phyloP scores from a whole-genome alignment of 2,113 vertebrate genomes.

The Climacteris rufus region DNA sequence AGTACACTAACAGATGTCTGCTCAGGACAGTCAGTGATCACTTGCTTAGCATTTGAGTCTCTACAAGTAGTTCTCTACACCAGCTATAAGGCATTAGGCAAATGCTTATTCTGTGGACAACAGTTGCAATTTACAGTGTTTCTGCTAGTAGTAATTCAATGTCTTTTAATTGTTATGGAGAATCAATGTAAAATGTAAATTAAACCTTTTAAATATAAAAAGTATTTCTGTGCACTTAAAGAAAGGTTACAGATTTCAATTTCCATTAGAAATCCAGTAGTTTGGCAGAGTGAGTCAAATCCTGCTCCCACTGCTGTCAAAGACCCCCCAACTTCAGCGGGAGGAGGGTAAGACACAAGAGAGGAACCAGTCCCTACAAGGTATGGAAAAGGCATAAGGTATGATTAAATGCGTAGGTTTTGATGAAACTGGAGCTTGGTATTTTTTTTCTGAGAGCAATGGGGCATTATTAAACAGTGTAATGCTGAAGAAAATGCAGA shows the following conservation, averaged over 20 bases:
- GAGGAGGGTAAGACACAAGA: background rate
- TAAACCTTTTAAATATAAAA: constrained; percentile 33
- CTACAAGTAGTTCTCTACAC: constrained; percentile 20
- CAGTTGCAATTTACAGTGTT: constrained; percentile 19
- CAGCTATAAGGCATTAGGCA: constrained; percentile 52
- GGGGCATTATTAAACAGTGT: background rate
- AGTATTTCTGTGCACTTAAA: background rate
- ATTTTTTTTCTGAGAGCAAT: background rate
- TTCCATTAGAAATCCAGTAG: background rate
- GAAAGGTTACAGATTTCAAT: background rate
- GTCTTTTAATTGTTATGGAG: background rate
- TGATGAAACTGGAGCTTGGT: background rate
- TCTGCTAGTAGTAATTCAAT: background rate
- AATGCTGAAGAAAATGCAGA: background rate
- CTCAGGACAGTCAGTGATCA: background rate
- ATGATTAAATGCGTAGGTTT: background rate
- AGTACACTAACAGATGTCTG: background rate
- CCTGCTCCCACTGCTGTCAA: background rate
- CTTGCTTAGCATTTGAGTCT: background rate
- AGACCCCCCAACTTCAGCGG: background rate
- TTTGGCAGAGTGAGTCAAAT: background rate
- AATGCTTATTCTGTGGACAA: constrained; percentile 20
- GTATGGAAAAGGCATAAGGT: constrained; percentile 1
- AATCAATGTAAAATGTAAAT: constrained; percentile 49
- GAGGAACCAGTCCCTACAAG: background rate